Evolutionary conservation across 2,113 vertebrate species (phyloP), one percentile per base, ranked within the genome.

Genomic region (Dendropsophus ebraccatus): DNA sequence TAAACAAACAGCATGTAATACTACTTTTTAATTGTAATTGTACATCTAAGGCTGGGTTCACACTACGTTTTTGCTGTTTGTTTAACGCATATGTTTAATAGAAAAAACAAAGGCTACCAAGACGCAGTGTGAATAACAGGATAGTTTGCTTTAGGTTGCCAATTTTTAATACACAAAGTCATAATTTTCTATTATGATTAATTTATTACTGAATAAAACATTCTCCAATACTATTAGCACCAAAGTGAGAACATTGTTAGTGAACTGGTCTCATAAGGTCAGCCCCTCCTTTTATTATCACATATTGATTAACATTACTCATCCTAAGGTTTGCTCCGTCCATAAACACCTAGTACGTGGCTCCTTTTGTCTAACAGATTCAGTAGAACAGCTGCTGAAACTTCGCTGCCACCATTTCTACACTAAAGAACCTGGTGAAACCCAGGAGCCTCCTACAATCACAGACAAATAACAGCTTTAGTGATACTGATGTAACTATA

Each of bases 341-440:
- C 32, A 37, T 70, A 70, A 70, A 70, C 28, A 37, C 19, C 32
- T 8, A 37, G 5, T 3, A 21, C 67, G 35, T 37, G 65, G 30
- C 23, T 70, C 67, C 67, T 70, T 70, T 70, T 70, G 32, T 19
- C 30, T 37, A 37, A 70, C 30, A 70, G 19, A 70, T 70, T 37
- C 67, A 37, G 32, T 70, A 37, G 37, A 70, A 70, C 67, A 70
- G 30, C 30, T 70, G 67, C 35, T 21, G 67, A 70, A 70, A 70
- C 67, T 21, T 70, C 67, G 21, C 37, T 70, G 16, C 67, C 32
- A 35, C 32, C 2, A 35, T 37, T 37, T 70, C 17, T 32, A 70
- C 67, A 70, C 67, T 70, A 70, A 37, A 37, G 67, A 37, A 37
- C 17, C 32, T 70, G 60, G 25, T 62, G 58, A 28, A 13, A 65